Conservation (phyloP, 2,113 vertebrate species). For the Pelusios castaneus region DNA sequence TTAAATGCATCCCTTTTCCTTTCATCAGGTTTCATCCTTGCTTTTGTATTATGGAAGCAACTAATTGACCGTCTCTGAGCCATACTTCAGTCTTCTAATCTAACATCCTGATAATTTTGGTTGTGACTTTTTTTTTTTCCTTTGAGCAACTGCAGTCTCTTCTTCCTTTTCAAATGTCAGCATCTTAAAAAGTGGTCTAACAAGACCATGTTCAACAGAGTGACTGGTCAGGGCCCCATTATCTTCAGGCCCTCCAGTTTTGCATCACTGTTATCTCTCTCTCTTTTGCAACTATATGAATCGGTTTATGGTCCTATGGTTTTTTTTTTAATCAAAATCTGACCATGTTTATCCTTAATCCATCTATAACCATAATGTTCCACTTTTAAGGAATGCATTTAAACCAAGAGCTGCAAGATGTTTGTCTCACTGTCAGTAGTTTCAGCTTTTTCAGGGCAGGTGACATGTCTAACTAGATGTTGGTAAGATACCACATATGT, state of each 20-base stretch:
- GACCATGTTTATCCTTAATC: neutral
- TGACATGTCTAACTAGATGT: neutral
- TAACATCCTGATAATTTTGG: neutral
- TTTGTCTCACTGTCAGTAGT: conserved; percentile 2
- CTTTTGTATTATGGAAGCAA: neutral
- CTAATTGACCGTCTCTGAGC: neutral
- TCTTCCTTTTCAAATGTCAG: neutral
- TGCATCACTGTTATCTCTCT: neutral
- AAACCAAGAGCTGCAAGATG: neutral
- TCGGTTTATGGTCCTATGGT: neutral
- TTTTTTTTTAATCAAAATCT: neutral
- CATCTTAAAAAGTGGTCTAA: neutral
- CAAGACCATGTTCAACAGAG: neutral
- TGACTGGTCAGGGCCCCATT: neutral
- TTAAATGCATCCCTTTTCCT: neutral
- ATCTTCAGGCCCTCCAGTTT: neutral
- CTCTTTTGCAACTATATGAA: neutral
- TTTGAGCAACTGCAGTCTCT: too few relatives aligned
- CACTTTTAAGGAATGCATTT: neutral
- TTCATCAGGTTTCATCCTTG: neutral
- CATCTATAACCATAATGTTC: neutral
- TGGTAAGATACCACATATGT: neutral
- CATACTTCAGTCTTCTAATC: neutral
- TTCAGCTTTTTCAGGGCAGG: neutral
- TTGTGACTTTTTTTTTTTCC: neutral